Conservation (phyloP, 2,113 vertebrate genomes). For the Aldabrachelys gigantea region DNA sequence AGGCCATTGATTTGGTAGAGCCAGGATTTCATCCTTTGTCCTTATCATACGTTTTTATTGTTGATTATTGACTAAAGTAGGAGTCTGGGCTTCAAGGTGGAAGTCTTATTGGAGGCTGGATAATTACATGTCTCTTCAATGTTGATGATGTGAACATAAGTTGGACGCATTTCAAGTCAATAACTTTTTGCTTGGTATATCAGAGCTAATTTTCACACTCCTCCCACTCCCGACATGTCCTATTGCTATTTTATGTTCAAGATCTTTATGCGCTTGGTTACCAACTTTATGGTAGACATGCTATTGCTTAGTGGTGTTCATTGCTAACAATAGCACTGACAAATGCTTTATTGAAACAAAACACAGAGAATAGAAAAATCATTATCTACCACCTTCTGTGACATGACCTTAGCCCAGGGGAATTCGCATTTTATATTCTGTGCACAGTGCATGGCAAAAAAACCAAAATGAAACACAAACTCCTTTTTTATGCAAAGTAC, state of each 20-base stretch:
- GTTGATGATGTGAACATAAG: not conserved
- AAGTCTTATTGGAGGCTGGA: not conserved
- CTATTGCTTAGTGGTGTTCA: not conserved
- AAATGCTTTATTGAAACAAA: not conserved
- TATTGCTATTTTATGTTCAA: not conserved
- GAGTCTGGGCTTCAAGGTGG: not conserved
- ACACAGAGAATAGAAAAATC: not conserved
- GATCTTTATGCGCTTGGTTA: not conserved
- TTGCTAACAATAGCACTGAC: not conserved
- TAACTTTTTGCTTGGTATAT: not conserved
- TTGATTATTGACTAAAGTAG: not conserved
- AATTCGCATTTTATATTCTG: slow-evolving; percentile 5
- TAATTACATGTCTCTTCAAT: rapidly evolving
- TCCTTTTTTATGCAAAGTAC: not conserved
- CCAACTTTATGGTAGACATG: not conserved
- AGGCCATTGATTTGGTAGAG: not conserved
- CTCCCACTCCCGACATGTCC: rapidly evolving
- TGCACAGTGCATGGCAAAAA: not conserved
- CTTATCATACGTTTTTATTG: not conserved
- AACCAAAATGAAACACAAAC: not conserved
- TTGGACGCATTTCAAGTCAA: not conserved
- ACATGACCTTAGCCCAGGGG: not conserved
- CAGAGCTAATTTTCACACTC: not conserved
- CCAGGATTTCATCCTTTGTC: not conserved
- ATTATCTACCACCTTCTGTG: not conserved